These are phyloP conservation scores for Zaprionus lachaisei DNA, from an alignment of 1,140 invertebrate species.

Conservation along the genomic window DNA sequence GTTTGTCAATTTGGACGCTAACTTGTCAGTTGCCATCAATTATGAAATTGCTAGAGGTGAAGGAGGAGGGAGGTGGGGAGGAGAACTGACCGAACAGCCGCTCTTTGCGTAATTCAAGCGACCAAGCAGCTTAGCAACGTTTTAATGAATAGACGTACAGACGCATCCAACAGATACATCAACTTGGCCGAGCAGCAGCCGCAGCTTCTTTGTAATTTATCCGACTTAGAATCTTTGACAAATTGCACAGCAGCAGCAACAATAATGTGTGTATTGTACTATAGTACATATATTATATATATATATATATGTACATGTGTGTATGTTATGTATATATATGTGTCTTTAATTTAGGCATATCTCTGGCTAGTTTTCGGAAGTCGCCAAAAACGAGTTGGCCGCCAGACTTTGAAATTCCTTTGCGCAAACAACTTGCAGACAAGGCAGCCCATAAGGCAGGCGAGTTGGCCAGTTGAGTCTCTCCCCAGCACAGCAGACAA, in stretches of 20 bases:
- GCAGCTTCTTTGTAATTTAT: constrained; percentile 51
- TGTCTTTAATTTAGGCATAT: constrained; percentile 32
- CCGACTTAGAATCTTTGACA: constrained; percentile 58
- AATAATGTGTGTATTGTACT: constrained; percentile 10
- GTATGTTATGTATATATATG: not conserved
- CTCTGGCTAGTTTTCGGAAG: constrained; percentile 56
- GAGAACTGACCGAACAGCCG: constrained; percentile 22
- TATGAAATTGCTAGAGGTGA: constrained; percentile 50
- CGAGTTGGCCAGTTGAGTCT: not conserved
- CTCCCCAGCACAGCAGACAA: constrained; percentile 4
- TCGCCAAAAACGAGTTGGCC: constrained; percentile 45
- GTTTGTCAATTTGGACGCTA: constrained; percentile 60
- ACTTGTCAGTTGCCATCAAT: constrained; percentile 62
- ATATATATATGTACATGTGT: constrained; percentile 14
- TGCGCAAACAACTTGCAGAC: constrained; percentile 29
- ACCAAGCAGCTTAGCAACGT: constrained; percentile 38
- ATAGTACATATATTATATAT: constrained; percentile 7
- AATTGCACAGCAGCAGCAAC: constrained; percentile 53
- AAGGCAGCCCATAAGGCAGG: not conserved
- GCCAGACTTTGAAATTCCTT: constrained; percentile 55
- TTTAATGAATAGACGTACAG: constrained; percentile 48
- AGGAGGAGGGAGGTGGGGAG: not conserved
- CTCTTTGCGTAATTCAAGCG: constrained; percentile 47
- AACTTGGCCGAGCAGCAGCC: constrained; percentile 20
- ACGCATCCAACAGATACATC: constrained; percentile 48